Conservation (phyloP, 2,888 invertebrate genomes). For the Campoplex nolae region DNA sequence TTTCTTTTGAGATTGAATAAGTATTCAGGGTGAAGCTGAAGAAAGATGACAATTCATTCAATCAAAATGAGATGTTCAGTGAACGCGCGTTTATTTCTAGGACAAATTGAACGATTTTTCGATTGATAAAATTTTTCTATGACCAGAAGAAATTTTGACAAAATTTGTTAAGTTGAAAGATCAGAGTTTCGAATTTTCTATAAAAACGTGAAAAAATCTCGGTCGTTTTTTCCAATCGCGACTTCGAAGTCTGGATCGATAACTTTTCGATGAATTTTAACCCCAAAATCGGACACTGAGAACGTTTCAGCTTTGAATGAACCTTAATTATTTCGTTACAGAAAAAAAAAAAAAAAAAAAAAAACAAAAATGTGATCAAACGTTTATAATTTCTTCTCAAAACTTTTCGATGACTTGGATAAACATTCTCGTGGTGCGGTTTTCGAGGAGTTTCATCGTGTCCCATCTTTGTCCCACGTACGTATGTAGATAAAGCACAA, state of each 20-base stretch:
- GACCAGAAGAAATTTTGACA: not conserved
- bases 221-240: too few species aligned
- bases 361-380: not conserved
- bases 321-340: not conserved
- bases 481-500: not conserved
- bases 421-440: not conserved
- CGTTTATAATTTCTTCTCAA: not conserved
- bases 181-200: too few species aligned
- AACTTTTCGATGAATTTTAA: too few species aligned
- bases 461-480: not conserved
- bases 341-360: too few species aligned
- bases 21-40: too few species aligned
- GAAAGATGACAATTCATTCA: too few species aligned
- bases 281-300: too few species aligned
- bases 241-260: too few species aligned
- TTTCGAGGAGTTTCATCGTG: conserved; percentile 1
- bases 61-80: not conserved
- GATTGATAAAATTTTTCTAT: not conserved
- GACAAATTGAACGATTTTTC: not conserved
- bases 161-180: not conserved
- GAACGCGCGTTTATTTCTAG: not conserved
- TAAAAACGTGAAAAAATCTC: too few species aligned
- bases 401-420: not conserved
- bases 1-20: too few species aligned
- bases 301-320: too few species aligned